Evolutionary conservation across 2,797 vertebrate genomes (phyloP).

Genomic region (Atherinosoma microstoma): DNA sequence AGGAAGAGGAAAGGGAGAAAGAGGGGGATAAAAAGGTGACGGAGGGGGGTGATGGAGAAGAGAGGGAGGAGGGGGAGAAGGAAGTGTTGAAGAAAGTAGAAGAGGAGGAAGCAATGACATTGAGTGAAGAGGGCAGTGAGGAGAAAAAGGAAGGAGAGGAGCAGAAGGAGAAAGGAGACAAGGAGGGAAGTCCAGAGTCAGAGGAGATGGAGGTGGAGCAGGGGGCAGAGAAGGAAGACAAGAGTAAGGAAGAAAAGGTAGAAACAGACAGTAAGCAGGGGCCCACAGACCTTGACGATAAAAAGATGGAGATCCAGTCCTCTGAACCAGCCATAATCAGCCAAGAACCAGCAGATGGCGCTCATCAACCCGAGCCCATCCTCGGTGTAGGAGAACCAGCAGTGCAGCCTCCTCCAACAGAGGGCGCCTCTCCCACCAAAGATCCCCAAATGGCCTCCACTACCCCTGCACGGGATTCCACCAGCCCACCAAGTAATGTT

Average conservation of each 20-base stretch:
- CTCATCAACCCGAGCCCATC: slow-evolving; percentile 25
- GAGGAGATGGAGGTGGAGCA: slow-evolving; percentile 85
- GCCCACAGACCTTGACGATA: slow-evolving; percentile 35
- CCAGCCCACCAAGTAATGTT: neutral
- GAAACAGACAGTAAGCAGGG: slow-evolving; percentile 59
- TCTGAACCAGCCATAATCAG: slow-evolving; percentile 29
- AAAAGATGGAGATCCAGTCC: slow-evolving; percentile 59
- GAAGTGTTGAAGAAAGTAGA: slow-evolving; percentile 43
- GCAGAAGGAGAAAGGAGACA: slow-evolving; percentile 59
- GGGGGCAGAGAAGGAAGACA: slow-evolving; percentile 77
- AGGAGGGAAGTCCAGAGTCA: slow-evolving; percentile 83
- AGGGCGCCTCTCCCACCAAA: slow-evolving; percentile 23
- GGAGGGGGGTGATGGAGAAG: slow-evolving; percentile 75
- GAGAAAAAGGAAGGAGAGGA: slow-evolving; percentile 58
- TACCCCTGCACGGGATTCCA: slow-evolving; percentile 11
- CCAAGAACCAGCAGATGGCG: slow-evolving; percentile 52
- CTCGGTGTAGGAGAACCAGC: slow-evolving; percentile 54
- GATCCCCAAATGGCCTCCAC: slow-evolving; percentile 25
- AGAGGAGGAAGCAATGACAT: slow-evolving; percentile 69
- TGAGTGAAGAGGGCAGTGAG: slow-evolving; percentile 29
- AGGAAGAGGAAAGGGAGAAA: slow-evolving; percentile 79
- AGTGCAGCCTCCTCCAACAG: slow-evolving; percentile 8
- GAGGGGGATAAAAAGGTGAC: slow-evolving; percentile 83
- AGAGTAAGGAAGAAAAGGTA: slow-evolving; percentile 35
- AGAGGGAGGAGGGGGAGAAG: slow-evolving; percentile 74